Evolutionary conservation across 2,888 invertebrate species (phyloP), one percentile per base, ranked within the genome.

Genomic region (Petrophora chlorosata): DNA sequence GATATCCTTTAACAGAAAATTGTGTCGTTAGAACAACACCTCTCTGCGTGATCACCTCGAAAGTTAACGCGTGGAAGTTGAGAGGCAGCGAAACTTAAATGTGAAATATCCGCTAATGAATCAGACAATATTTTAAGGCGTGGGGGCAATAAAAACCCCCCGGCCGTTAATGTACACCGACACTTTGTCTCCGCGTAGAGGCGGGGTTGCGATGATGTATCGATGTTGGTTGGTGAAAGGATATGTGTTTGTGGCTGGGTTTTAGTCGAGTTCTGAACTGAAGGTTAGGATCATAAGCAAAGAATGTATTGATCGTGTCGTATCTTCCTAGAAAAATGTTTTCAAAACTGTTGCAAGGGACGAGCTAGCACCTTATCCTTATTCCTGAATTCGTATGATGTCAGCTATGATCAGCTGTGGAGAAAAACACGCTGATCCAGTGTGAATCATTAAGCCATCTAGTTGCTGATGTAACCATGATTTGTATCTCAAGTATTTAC

Each of bases 61-160:
- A 52, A 56, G 67, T 65, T 60, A 76, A 75, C 79, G 76, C 73
- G 75, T 79, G 74, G 79, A 52, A 48, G 50, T 79, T 50, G 43
- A 50, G 49, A 43, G 42, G 82, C 80, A 81, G 76, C 79, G 81
- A 83, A 88, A 89, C 85, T 88, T 88, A 86, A 86, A 89, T 85
- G 88, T 84, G 83, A 82, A 86, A 88, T 87, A 89, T 86, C 81
- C 88, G 83, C 88, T 89, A 90, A 90, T 89, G 89, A 90, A 90
- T 90, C 90, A 90, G 90, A 87, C 89, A 89, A 90, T 89, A 90
- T 90, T 90, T 90, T 89, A 89, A 88, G 86, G 83, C 78, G 79
- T 68, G 85, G 85, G 80, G 88, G 89, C 85, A 86, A 89, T 90
- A 89, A 90, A 88, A 85, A 67, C 84, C 67, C 79, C 85, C 79